Percentiles rank a stretch among this genome's conserved stretches.
Conservation (phyloP, 2,797 vertebrate genomes). For the Hippocampus kuda region DNA sequence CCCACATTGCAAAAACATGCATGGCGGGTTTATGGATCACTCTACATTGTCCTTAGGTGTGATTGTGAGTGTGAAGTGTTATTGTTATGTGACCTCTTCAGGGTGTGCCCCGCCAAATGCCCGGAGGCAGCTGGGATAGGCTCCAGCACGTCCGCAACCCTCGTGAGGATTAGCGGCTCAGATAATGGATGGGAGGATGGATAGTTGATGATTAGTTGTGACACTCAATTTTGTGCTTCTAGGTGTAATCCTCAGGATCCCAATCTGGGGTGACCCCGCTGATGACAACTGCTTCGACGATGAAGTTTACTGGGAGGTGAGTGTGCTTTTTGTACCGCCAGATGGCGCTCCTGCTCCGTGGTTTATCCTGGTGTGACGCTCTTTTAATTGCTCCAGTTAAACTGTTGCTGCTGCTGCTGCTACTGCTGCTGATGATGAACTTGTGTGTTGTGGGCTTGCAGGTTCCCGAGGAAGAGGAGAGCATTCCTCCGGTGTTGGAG, state of each 20-base stretch:
- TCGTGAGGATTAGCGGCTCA: no score
- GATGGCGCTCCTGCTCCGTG: conserved; percentile 9
- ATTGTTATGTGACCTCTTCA: no score
- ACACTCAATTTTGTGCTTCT: neutral
- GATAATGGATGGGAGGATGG: no score
- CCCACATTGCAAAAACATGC: no score
- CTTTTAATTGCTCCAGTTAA: neutral
- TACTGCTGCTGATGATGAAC: no score
- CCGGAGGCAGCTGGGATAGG: no score
- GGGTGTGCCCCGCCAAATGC: no score
- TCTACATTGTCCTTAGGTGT: no score
- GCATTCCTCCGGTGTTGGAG: conserved; percentile 58
- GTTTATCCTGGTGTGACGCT: neutral
- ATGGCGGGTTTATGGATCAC: no score
- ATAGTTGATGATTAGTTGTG: neutral
- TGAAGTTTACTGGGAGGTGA: conserved; percentile 89
- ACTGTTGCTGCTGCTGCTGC: neutral
- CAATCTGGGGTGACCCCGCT: conserved; percentile 81
- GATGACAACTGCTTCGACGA: conserved; percentile 92
- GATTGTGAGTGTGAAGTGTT: no score
- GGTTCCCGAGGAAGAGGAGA: conserved; percentile 79
- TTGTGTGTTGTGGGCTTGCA: conserved; percentile 38
- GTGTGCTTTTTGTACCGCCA: conserved; percentile 28
- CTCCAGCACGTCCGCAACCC: no score
- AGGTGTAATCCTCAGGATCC: conserved; percentile 82